Conservation (phyloP, 2,113 vertebrate species). For the Anser brachyrhynchus region DNA sequence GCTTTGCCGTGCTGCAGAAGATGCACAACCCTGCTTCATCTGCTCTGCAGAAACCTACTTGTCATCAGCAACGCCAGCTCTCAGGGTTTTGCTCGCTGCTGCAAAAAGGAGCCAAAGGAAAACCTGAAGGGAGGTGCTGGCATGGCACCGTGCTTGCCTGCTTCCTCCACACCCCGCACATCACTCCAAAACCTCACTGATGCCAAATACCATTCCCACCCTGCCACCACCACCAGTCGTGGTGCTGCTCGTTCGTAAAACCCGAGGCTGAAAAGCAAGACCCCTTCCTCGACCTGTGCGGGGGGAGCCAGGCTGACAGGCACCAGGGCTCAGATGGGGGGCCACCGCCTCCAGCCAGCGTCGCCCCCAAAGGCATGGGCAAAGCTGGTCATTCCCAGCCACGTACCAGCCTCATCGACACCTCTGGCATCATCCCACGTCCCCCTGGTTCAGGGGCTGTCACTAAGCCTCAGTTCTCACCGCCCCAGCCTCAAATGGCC, state of each 20-base stretch:
- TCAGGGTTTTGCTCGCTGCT: neutral
- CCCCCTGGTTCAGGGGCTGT: neutral
- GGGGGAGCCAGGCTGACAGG: neutral
- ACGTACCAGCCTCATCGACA: rapidly evolving
- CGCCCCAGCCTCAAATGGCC: neutral
- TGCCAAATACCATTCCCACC: neutral
- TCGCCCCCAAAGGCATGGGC: neutral
- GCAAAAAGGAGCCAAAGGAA: neutral
- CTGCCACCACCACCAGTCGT: rapidly evolving
- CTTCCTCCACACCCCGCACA: neutral
- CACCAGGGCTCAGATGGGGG: neutral
- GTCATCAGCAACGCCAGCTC: neutral
- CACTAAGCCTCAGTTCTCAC: neutral
- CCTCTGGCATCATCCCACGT: neutral
- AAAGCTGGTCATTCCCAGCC: neutral
- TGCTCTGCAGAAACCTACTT: neutral
- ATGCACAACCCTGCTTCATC: neutral
- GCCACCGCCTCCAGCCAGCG: rapidly evolving
- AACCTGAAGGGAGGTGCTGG: neutral
- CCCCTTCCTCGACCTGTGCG: neutral
- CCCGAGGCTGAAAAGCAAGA: neutral
- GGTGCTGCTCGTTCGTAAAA: rapidly evolving
- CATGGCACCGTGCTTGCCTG: neutral
- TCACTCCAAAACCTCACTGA: neutral
- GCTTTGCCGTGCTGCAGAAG: neutral